Conservation (phyloP, 1,140 invertebrate genomes). For the Teleopsis dalmanni region DNA sequence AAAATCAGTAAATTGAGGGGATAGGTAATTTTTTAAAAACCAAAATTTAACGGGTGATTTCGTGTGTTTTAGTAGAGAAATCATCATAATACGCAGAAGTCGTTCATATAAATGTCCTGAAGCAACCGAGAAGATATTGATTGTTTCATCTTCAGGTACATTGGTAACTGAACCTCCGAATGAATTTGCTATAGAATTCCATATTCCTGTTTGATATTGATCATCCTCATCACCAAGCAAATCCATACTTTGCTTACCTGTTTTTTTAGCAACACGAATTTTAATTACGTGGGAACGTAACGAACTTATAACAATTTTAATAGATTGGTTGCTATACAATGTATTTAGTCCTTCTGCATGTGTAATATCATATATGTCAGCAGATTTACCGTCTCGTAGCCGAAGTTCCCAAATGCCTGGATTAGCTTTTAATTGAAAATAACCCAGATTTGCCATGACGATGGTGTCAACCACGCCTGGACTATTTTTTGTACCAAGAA, state of each 20-base stretch:
- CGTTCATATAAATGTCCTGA: slow-evolving; percentile 98
- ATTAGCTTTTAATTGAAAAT: slow-evolving; percentile 96
- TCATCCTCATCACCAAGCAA: slow-evolving; percentile 75
- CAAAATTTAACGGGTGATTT: slow-evolving; percentile 99
- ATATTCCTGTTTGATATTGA: slow-evolving; percentile 62
- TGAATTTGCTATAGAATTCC: slow-evolving; percentile 89
- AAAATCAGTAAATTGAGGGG: slow-evolving; percentile 93
- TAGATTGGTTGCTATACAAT: slow-evolving; percentile 45
- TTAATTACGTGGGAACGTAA: slow-evolving; percentile 87
- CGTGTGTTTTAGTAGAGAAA: slow-evolving; percentile 92
- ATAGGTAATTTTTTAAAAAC: slow-evolving; percentile 99
- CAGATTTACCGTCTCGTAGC: slow-evolving; percentile 82
- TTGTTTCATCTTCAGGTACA: slow-evolving; percentile 72
- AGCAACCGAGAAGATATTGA: slow-evolving; percentile 98
- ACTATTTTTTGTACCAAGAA: slow-evolving; percentile 74
- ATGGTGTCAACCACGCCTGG: slow-evolving; percentile 89
- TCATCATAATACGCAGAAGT: slow-evolving; percentile 97
- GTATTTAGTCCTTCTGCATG: slow-evolving; percentile 52
- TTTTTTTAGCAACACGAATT: slow-evolving; percentile 82
- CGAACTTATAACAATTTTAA: slow-evolving; percentile 80
- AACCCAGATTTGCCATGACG: slow-evolving; percentile 99
- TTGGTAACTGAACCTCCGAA: slow-evolving; percentile 55
- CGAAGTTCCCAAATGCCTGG: slow-evolving; percentile 90
- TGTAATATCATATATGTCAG: slow-evolving; percentile 86
- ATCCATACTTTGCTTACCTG: slow-evolving; percentile 77